These are phyloP conservation scores for Drosophila greeni DNA, from an alignment of 2,888 invertebrate genomes.

Conservation along the genomic window DNA sequence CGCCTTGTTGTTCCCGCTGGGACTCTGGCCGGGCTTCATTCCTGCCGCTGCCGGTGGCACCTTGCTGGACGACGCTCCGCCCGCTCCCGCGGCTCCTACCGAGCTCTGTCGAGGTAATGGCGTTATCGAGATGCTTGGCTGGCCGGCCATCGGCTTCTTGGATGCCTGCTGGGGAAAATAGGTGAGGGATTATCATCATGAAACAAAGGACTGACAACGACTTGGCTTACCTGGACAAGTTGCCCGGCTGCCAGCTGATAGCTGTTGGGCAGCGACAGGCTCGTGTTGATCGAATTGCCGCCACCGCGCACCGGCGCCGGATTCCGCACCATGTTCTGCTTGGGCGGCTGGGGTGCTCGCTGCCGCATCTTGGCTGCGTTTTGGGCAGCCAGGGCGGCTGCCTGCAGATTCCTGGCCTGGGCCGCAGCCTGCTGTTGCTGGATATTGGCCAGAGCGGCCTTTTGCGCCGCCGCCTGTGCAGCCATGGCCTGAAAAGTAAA, in stretches of 20 bases:
- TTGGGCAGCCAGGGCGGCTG: constrained; percentile 76
- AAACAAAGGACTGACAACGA: neutral
- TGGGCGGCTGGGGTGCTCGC: constrained; percentile 72
- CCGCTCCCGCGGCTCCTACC: constrained; percentile 80
- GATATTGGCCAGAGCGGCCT: constrained; percentile 77
- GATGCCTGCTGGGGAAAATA: constrained; percentile 52
- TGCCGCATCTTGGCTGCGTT: constrained; percentile 77
- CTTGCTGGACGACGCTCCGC: constrained; percentile 78
- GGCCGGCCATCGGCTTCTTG: constrained; percentile 79
- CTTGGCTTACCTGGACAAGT: constrained; percentile 73
- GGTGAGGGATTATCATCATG: neutral
- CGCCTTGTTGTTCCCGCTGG: constrained; percentile 83
- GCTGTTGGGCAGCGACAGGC: constrained; percentile 77
- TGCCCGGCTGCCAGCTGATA: constrained; percentile 77
- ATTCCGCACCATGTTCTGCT: constrained; percentile 67
- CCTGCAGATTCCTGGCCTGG: constrained; percentile 76
- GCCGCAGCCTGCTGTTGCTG: constrained; percentile 76
- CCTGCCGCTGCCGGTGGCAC: constrained; percentile 74
- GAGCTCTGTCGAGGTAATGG: constrained; percentile 88
- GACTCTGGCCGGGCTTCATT: constrained; percentile 80
- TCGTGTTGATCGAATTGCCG: constrained; percentile 71
- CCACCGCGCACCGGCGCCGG: constrained; percentile 73
- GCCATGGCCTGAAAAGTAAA: constrained; percentile 76
- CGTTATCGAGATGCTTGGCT: constrained; percentile 94
- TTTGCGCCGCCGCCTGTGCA: constrained; percentile 79